Base-by-base conservation (phyloP, 1,140 invertebrate species). In the Spodoptera frugiperda region DNA sequence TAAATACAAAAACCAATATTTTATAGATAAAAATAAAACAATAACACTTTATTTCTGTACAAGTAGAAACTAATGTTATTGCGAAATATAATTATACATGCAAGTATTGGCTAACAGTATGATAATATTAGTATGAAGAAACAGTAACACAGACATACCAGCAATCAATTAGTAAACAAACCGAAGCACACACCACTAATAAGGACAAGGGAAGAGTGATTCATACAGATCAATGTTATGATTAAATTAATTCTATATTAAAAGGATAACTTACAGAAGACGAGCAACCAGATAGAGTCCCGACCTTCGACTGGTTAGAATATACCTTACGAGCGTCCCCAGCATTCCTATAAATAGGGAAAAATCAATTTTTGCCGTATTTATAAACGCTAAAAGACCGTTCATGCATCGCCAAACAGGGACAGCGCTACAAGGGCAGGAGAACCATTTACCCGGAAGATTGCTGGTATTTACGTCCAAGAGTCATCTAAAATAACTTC, bases 261-360 rank as follows among this genome's bases (percentile, higher is more conserved):
- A 75, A 83, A 63, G 76, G 72, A 77, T 54, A 84, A 94, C 91
- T 92, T 92, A 94, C 94, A 74, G 94, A 94, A 84, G 94, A 94
- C 71, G 94, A 94, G 85, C 94, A 94, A 81, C 92, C 93, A 49
- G 94, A 94, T n/a, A 94, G 91, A 86, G 89, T 93, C 75, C 92
- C 93, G 81, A 89, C 90, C 90, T 94, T 94, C 81, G 91, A 93
- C 90, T 94, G 92, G 84, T 84, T 91, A 93, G 87, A 81, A 91
- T 91, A 93, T 84, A 89, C 89, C 88, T 93, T 93, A 83, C 91
- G 91, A 87, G 86, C 82, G 55, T 93, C 92, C 89, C 92, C 92
- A 86, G 89, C 92, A 93, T 93, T 93, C 89, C 92, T 93, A 93
- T 91, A 93, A 93, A 93, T 93, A 93, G 87, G 79, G 72, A 90